Evolutionary conservation across 1,140 invertebrate species (phyloP), one percentile per base, ranked within the genome.

Genomic region (Bombus superbus): DNA sequence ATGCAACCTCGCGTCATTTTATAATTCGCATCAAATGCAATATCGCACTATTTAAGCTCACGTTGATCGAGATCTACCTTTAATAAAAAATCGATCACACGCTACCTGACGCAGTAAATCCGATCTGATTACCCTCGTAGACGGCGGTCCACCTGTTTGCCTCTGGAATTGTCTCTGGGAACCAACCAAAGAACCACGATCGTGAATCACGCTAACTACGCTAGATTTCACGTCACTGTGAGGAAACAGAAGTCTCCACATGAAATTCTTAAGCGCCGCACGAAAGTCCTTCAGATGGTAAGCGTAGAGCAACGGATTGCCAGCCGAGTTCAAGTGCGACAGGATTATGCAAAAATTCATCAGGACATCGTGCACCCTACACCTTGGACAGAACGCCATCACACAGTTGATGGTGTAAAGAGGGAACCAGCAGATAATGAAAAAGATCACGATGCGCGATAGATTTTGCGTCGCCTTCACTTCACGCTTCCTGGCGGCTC

Each of bases 371-470:
- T 97, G 96, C 44, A 98, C 97, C 75, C 96, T 93, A 90, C 97
- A 97, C 4, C 96, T 91, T 0, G 96, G 96, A 90, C 97, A 97
- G 92, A 98, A 98, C 2, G 98, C 98, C 92, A 98, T 96, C 32
- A 98, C 96, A 89, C 97, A 98, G 94, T 99, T 99, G 86, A 98
- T 98, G 42, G 98, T 98, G 95, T 99, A 98, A 6, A 99, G 95
- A 0, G 98, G 98, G 75, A 99, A 97, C 98, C 98, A 99, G 92
- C 98, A 98, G 72, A 98, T 96, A 94, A 98, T 98, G 95, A 99
- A 99, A 95, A 98, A 98, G 59, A 98, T 95, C 2, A 99, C 98
- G 76, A 99, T 98, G 84, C 98, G 97, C 68, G 98, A 97, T 1
- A 99, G 96, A 94, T 98, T 99, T 92, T 98, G 98, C 2, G 98